Conservation (phyloP, 53 echinoderm and acorn worm genomes). For the Echinometra lucunter region DNA sequence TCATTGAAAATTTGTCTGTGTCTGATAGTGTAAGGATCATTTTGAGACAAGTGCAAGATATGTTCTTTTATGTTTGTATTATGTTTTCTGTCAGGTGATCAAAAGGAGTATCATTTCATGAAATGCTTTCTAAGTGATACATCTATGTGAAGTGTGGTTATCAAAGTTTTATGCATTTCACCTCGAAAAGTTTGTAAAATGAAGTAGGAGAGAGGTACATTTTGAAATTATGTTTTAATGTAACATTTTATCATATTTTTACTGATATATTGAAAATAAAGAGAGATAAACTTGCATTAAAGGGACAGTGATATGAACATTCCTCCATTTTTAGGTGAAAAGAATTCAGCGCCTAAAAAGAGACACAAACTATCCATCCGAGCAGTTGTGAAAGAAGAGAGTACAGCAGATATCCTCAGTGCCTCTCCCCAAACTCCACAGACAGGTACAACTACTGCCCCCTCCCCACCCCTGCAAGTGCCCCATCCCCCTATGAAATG, state of each 20-base stretch:
- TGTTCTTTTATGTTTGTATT: neutral
- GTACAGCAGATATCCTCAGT: neutral
- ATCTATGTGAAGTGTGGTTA: too few species aligned
- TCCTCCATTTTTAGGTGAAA: neutral
- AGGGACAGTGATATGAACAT: neutral
- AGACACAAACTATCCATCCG: conserved; percentile 57
- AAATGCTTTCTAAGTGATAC: neutral
- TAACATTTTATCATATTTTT: neutral
- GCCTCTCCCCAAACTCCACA: conserved; percentile 40
- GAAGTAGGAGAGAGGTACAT: too few species aligned
- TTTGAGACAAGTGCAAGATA: neutral
- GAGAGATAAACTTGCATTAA: neutral
- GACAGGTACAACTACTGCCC: conserved; percentile 34
- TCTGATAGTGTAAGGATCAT: neutral
- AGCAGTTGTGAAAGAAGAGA: conserved; percentile 54
- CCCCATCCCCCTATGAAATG: neutral
- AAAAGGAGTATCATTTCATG: neutral
- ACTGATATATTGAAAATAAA: neutral
- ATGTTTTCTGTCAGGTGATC: neutral
- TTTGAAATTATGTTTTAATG: too few species aligned
- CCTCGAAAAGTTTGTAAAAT: too few species aligned
- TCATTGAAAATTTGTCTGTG: neutral
- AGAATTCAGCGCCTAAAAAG: conserved; percentile 48
- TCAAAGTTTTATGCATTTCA: too few species aligned
- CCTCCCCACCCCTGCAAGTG: neutral